These are phyloP conservation scores for Sipha maydis DNA, from an alignment of 2,888 invertebrate species.

Conservation along the genomic window DNA sequence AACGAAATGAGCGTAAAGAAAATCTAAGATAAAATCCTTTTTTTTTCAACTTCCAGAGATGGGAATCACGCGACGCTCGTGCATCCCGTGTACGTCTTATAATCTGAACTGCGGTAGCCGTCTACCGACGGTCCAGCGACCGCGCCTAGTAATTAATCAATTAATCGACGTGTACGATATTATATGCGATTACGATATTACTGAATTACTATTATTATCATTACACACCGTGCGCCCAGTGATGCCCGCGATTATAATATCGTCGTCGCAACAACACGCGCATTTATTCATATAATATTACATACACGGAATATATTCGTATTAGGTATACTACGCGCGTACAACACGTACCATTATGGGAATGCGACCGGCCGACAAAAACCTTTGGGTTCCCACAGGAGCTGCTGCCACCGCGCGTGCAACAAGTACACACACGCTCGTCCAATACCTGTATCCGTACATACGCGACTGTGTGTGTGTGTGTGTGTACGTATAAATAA, in stretches of 20 bases:
- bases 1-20: not conserved
- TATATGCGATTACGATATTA: not conserved
- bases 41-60: not conserved
- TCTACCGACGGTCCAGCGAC: conserved; percentile 22
- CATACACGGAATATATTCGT: not conserved
- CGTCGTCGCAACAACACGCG: conserved; percentile 16
- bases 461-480: too few relatives aligned
- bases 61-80: conserved; percentile 23
- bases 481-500: not conserved
- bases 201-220: conserved; percentile 2
- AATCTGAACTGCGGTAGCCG: conserved; percentile 3
- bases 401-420: conserved; percentile 33
- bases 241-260: conserved; percentile 21
- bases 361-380: conserved; percentile 44
- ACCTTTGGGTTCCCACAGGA: conserved; percentile 54
- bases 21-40: not conserved
- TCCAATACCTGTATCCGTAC: not conserved
- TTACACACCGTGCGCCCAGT: not conserved
- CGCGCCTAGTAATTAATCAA: conserved; percentile 56
- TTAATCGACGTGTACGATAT: conserved; percentile 21
- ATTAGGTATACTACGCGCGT: conserved; percentile 43
- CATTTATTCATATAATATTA: not conserved
- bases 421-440: not conserved
- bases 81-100: not conserved
- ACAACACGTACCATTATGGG: conserved; percentile 55